Evolutionary conservation across 2,797 vertebrate species (phyloP), one percentile per base, ranked within the genome.

Genomic region (Carcharodon carcharias): DNA sequence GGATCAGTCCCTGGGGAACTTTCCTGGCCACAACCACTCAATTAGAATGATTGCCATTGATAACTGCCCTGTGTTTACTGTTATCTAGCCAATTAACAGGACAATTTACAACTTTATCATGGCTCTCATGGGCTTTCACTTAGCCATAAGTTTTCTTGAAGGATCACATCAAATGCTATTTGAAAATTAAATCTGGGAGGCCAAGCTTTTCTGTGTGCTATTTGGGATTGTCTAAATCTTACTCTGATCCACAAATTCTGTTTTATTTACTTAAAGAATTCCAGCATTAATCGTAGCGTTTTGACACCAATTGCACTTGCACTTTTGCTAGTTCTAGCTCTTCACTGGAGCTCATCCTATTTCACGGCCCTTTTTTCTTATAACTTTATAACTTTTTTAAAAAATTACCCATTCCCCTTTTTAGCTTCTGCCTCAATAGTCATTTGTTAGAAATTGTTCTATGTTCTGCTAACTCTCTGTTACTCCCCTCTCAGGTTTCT

Each of bases 1-100:
- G 91, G 45, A 35, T 28, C 18, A 35, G 54, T 77, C 50, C 54
- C 69, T 8, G 7, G 50, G 69, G 94, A 71, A 16, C 50, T 35
- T 67, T 56, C 56, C 12, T 77, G 50, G 45, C 54, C 69, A 71
- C 54, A 73, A 69, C 69, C 73, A 26, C 67, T 95, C 94, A 56
- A 95, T 95, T 71, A 95, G 50, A 73, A 77, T 95, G 67, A 95
- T 95, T 56, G 31, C 67, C 94, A 95, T 95, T 95, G 67, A 95
- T 77, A 73, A 95, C 69, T 71, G 56, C 94, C 69, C 69, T 95
- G 31, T 71, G 35, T 95, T 95, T 77, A 54, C 94, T 95, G 50
- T 77, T 95, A 95, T 56, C 45, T 77, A 77, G 31, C 50, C 94
- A 77, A 95, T 73, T 95, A 95, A 95, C 50, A 73, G 40, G 26